Percentiles rank a stretch among this genome's conserved stretches.
Evolutionary conservation across 2,797 vertebrate species (phyloP).

Genomic region (Acrossocheilus wenchowensis): DNA sequence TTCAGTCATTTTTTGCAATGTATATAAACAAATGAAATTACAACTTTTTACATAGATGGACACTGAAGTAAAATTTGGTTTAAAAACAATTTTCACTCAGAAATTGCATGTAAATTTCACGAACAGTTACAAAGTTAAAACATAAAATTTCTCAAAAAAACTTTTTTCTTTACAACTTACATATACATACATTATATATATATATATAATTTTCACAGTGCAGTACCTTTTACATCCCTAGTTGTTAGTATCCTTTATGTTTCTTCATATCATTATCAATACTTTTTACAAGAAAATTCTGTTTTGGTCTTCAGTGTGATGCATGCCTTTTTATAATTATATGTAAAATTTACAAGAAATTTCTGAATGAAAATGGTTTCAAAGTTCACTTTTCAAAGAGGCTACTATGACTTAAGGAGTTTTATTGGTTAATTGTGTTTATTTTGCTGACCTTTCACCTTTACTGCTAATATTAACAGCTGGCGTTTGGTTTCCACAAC

Average conservation of each 20-base stretch:
- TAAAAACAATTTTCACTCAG: no score
- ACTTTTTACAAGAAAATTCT: neutral
- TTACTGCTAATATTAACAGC: constrained; percentile 36
- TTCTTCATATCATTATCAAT: neutral
- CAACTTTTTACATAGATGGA: no score
- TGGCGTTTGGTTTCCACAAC: constrained; percentile 25
- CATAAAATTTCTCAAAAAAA: no score
- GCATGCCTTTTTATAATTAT: neutral
- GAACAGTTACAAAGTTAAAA: no score
- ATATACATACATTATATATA: no score
- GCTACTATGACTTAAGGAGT: neutral
- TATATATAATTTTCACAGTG: neutral
- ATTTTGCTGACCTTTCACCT: neutral
- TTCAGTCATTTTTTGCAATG: no score
- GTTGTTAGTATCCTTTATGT: neutral
- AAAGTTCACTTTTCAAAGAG: neutral
- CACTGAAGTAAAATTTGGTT: no score
- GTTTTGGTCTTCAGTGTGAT: neutral
- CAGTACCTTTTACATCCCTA: neutral
- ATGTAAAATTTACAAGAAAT: neutral
- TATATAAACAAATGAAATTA: no score
- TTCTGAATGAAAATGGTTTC: neutral
- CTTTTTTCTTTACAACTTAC: no score
- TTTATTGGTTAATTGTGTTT: neutral
- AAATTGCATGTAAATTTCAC: no score